Conservation (phyloP, 2,113 vertebrate genomes). For the Daubentonia madagascariensis region DNA sequence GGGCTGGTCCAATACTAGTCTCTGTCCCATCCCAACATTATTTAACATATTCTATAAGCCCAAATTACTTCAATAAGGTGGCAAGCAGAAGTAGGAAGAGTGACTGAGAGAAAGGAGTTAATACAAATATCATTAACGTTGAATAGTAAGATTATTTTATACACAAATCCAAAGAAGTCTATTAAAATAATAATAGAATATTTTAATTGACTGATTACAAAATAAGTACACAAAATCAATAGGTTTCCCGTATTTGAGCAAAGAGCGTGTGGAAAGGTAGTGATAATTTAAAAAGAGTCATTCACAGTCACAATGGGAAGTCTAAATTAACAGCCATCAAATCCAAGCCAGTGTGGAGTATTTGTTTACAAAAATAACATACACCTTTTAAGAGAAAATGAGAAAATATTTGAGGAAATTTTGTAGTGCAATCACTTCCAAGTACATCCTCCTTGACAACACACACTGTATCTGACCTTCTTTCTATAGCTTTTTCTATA, state of each 20-base stretch:
- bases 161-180: neutral
- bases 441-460: rapidly evolving
- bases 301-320: neutral
- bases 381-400: neutral
- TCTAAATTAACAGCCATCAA: no score
- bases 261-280: neutral
- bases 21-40: neutral
- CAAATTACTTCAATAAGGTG: neutral
- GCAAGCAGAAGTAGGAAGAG: neutral
- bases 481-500: neutral
- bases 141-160: neutral
- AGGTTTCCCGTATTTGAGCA: neutral
- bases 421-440: neutral
- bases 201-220: neutral
- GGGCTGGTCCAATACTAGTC: neutral
- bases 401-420: neutral
- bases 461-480: rapidly evolving
- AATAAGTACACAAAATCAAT: neutral
- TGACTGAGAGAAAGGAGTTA: neutral
- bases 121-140: neutral
- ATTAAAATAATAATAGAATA: neutral
- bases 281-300: neutral
- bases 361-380: neutral
- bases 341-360: neutral
- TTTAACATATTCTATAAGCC: neutral